Base-by-base conservation (phyloP, 2,113 vertebrate genomes). In the Platycercus adscitus region DNA sequence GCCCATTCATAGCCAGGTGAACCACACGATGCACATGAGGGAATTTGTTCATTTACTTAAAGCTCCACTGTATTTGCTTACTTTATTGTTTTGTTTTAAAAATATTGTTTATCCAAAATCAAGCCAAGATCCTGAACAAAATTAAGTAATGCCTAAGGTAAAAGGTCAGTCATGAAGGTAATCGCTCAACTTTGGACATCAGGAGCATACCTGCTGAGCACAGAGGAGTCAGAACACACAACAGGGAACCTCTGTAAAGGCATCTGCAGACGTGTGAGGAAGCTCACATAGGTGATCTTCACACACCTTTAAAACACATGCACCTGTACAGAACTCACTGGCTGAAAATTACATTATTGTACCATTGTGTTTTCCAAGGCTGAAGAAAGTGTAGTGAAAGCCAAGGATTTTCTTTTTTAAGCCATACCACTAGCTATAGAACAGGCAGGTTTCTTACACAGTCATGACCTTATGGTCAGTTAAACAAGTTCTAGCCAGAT, bases 31-130 rank as follows among this genome's bases (percentile, higher is more conserved):
- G 72, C 16, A 41, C 28, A 31, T 1, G 5, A 92, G 17, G 16
- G 17, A 92, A 78, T 50, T 94, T 64, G 13, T 31, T 81, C 11
- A 58, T 82, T 97, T 80, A 50, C 47, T 93, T 96, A 94, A 96
- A 81, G 14, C 8, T 66, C 17, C 39, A 61, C 24, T 77, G 23
- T 37, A 56, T 81, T 65, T 87, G 14, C 35, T 84, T 66, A 65
- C 3, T 13, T 47, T 39, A 58, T 13, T 83, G 29, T 6, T 91
- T 81, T 91, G 39, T 29, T 55, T 24, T 79, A 81, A 91, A 55
- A 91, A 44, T n/a, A 44, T 18, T 56, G 7, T 39, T 86, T 76
- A 84, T 41, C 52, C 44, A 77, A 82, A 85, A 89, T 53, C 37
- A 83, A 68, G 53, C 55, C 83, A 64, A 53, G 23, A 52, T 49